phyloP scores from a whole-genome alignment of 2,113 vertebrate genomes.

The Oreochromis tanganicae region DNA sequence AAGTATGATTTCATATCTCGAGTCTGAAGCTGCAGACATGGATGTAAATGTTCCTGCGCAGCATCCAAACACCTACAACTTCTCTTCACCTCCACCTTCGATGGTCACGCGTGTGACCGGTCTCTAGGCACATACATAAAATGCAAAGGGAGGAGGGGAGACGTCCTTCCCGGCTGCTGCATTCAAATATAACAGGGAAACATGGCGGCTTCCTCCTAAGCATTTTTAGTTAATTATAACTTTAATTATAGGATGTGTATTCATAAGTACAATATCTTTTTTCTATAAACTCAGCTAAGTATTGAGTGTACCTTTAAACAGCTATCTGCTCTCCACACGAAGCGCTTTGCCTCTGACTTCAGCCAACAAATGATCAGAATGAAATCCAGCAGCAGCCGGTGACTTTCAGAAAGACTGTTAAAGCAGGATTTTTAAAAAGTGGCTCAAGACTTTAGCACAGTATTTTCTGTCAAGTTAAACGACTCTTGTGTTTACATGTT shows the following conservation, averaged over 20 bases:
- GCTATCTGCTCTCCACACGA: neutral
- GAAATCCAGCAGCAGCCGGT: neutral
- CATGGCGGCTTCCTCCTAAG: neutral
- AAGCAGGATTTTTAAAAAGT: neutral
- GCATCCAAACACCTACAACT: neutral
- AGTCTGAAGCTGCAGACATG: neutral
- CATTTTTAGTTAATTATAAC: neutral
- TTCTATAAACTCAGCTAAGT: neutral
- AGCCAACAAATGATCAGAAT: neutral
- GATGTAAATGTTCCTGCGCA: neutral
- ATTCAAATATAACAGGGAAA: neutral
- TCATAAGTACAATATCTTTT: neutral
- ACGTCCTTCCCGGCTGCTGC: neutral
- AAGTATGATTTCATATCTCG: neutral
- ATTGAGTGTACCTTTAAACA: neutral
- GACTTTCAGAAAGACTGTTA: neutral
- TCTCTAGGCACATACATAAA: too few relatives aligned
- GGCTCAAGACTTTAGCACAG: neutral
- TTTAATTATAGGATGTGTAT: neutral
- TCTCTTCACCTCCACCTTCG: neutral
- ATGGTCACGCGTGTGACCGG: neutral
- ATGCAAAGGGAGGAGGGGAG: neutral
- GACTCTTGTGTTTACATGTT: neutral
- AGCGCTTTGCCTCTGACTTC: too few relatives aligned
- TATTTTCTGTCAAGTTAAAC: neutral